A percentile compares a stretch with the other conserved stretches of the same genome.
Evolutionary conservation across 2,113 vertebrate species (phyloP).

Genomic region (Onychostruthus taczanowskii): DNA sequence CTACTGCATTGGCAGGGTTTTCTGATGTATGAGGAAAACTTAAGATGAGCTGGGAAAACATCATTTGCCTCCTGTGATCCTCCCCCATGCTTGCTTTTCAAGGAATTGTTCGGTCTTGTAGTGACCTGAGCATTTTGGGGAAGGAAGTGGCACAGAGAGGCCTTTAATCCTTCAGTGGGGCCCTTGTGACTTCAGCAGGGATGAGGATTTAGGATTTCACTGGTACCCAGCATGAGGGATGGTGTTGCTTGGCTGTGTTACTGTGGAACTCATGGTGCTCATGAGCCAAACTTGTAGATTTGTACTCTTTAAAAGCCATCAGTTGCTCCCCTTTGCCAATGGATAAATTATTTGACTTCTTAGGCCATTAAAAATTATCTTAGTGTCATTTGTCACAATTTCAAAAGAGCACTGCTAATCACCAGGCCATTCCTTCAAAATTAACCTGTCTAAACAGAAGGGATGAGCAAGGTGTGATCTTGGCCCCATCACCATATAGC

Average conservation of each 20-base stretch:
- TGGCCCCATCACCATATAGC: accelerated
- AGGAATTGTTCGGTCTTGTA: background rate
- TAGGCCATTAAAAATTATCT: background rate
- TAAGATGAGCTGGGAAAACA: background rate
- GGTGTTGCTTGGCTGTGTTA: background rate
- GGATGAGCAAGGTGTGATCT: background rate
- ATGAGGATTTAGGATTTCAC: background rate
- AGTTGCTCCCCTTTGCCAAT: background rate
- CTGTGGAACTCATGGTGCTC: accelerated
- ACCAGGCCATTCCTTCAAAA: background rate
- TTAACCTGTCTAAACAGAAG: background rate
- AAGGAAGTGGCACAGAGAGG: background rate
- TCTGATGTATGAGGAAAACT: background rate
- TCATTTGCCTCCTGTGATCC: background rate
- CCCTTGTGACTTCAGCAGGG: background rate
- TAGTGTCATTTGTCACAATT: background rate
- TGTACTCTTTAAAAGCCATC: background rate
- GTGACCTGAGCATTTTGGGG: background rate
- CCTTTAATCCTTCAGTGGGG: background rate
- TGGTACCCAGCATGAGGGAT: background rate
- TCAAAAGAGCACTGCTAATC: background rate
- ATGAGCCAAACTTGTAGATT: background rate
- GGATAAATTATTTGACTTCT: background rate
- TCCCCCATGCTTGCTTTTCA: background rate
- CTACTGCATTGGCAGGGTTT: background rate